Base-by-base conservation (phyloP, 1,140 invertebrate genomes). In the Chlorops oryzae region DNA sequence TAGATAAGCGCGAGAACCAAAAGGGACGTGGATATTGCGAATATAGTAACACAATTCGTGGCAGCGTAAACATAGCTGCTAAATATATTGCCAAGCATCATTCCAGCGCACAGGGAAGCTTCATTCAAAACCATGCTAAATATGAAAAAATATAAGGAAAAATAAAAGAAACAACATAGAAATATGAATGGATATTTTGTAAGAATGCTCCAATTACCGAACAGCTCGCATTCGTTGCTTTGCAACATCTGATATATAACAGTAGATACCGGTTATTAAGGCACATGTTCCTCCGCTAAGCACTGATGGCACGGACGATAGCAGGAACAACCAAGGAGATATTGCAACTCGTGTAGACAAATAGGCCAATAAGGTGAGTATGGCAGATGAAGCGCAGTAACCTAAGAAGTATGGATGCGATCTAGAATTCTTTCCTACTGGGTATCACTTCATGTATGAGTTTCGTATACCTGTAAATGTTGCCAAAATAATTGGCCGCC, bases 221-320 rank as follows among this genome's bases (percentile, higher is more conserved):
- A 63, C 64, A 9, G 79, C 76, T 61, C 80, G 72, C 28, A 76
- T 75, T 6, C 77, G 62, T 21, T 67, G 67, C 48, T 74, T 65
- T 7, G 79, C 79, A 45, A 83, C 77, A 60, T 85, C 83, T 38
- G 78, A 77, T 37, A 83, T 73, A 54, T 83, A 84, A 61, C 81
- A 82, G 48, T 78, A 78, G 22, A 78, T 74, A 17, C 78, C 80
- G 28, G 81, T 77, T 39, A 83, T 77, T 10, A 84, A 51, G 22
- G 77, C 71, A 41, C 74, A 77, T 45, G 75, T 74, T 37, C 81
- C 81, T 21, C 83, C 83, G 34, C 73, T 63, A 2, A 83, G n/a
- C n/a, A 79, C 76, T 9, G 73, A 64, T 1, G 81, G 81, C 18
- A 84, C 61, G 3, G 73, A 76, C 2, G 78, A 74, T n/a, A 83